These are phyloP conservation scores for Macrophya annulata DNA, from an alignment of 2,888 invertebrate genomes.

Conservation along the genomic window DNA sequence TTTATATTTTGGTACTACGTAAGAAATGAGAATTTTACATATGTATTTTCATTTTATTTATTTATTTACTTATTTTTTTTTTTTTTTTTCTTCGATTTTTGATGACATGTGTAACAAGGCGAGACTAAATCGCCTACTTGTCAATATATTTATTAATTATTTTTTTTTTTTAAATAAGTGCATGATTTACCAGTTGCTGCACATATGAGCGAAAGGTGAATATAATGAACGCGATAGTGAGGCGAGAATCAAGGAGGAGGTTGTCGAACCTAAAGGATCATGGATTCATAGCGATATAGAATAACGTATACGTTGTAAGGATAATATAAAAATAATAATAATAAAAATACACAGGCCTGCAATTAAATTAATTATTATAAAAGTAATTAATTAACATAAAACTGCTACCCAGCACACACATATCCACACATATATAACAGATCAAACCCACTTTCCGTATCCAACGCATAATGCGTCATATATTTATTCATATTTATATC, in stretches of 20 bases:
- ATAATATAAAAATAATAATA: neutral
- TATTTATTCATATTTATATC: conserved; percentile 3
- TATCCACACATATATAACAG: neutral
- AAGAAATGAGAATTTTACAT: too few relatives aligned
- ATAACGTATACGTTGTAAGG: neutral
- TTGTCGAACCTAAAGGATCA: conserved; percentile 44
- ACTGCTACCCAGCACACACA: neutral
- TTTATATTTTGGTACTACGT: too few relatives aligned
- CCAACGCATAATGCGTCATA: conserved; percentile 27
- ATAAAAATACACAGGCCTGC: neutral
- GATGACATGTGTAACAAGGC: neutral
- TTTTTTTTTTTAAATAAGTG: neutral
- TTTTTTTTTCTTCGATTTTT: neutral
- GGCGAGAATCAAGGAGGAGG: neutral
- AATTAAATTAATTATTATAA: conserved; percentile 50
- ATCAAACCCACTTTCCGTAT: conserved; percentile 44
- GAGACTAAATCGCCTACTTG: neutral
- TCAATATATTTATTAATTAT: too few relatives aligned
- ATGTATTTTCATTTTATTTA: too few relatives aligned
- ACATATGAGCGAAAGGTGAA: neutral
- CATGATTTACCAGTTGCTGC: neutral
- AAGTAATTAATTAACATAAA: conserved; percentile 46
- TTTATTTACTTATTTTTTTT: too few relatives aligned
- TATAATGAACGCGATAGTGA: conserved; percentile 11
- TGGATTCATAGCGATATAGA: conserved; percentile 14